Base-by-base conservation (phyloP, 2,888 invertebrate species). In the Neria commutata region DNA sequence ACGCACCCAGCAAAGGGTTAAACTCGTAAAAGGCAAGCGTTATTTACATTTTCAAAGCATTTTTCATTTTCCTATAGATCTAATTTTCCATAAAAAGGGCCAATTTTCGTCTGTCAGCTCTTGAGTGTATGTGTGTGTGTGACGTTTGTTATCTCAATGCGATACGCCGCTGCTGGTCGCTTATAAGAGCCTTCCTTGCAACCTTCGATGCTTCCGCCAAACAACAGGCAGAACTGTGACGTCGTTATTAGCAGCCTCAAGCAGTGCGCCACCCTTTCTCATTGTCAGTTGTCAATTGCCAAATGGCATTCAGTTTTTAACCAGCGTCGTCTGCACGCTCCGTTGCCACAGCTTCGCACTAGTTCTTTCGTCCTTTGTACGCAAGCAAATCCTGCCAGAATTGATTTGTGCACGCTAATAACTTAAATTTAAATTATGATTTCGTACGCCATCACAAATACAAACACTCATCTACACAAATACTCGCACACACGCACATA, bases 391-490 rank as follows among this genome's bases (percentile, higher is more conserved):
- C 78, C 77, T 71, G 68, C 68, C 77, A 71, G 77, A 77, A 78
- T 77, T 75, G 77, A 78, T 78, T 77, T 68, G 73, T 76, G 78
- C 75, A 78, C 76, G 78, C 72, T 75, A 78, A 77, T 78, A 77
- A 75, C 62, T 61, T 68, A 69, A 72, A 69, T 66, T 73, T 74
- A 72, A 74, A 74, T 72, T 73, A 71, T 72, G 61, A 58, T 58
- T 49, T 49, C 29, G 5, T 33, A 33, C n/a, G n/a, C n/a, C n/a
- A n/a, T n/a, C n/a, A n/a, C n/a, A n/a, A n/a, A n/a, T n/a, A n/a
- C n/a, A n/a, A n/a, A n/a, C n/a, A n/a, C n/a, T n/a, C n/a, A n/a
- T n/a, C n/a, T n/a, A n/a, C n/a, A n/a, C n/a, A n/a, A n/a, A n/a
- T n/a, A n/a, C n/a, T n/a, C n/a, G n/a, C n/a, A n/a, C n/a, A n/a